Percentiles rank a stretch among this genome's conserved stretches.
Evolutionary conservation across 2,888 invertebrate genomes (phyloP).

Genomic region (Diadromus collaris): DNA sequence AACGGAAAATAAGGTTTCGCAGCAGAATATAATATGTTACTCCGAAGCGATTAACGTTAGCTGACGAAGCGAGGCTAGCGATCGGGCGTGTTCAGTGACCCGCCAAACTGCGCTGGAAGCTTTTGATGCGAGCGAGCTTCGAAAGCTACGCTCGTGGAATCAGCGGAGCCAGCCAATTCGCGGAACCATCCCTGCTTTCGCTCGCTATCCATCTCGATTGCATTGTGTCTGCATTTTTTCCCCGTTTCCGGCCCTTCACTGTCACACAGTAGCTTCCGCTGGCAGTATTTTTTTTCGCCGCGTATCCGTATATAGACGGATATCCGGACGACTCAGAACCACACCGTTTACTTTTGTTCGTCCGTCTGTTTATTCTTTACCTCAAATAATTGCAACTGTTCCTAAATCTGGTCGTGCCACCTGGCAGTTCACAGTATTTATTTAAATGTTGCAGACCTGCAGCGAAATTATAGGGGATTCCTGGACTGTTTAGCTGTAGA

Average conservation of each 20-base stretch:
- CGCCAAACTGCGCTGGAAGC: slow-evolving; percentile 44
- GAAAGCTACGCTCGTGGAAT: slow-evolving; percentile 41
- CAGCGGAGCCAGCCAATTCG: slow-evolving; percentile 53
- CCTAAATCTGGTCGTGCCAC: slow-evolving; percentile 31
- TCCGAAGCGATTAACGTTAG: slow-evolving; percentile 56
- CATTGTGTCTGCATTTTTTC: slow-evolving; percentile 46
- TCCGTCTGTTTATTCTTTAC: not conserved
- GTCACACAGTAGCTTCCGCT: slow-evolving; percentile 32
- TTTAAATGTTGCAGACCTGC: slow-evolving; percentile 6
- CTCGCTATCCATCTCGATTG: slow-evolving; percentile 37
- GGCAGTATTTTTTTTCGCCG: slow-evolving; percentile 2
- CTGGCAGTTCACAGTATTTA: slow-evolving; percentile 8
- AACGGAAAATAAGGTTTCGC: not conserved
- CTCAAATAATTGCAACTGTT: slow-evolving; percentile 32
- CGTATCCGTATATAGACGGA: slow-evolving; percentile 31
- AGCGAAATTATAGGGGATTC: not conserved
- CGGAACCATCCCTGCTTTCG: slow-evolving; percentile 20
- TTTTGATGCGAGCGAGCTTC: slow-evolving; percentile 41
- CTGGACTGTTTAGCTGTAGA: slow-evolving; percentile 12
- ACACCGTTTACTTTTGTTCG: slow-evolving; percentile 6
- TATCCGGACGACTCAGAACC: slow-evolving; percentile 30
- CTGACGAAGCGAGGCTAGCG: slow-evolving; percentile 56
- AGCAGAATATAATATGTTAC: slow-evolving; percentile 54
- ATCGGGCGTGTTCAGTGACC: slow-evolving; percentile 59
- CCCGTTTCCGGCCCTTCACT: slow-evolving; percentile 20